Conservation (phyloP, 2,797 vertebrate genomes). For the Potorous gilbertii region DNA sequence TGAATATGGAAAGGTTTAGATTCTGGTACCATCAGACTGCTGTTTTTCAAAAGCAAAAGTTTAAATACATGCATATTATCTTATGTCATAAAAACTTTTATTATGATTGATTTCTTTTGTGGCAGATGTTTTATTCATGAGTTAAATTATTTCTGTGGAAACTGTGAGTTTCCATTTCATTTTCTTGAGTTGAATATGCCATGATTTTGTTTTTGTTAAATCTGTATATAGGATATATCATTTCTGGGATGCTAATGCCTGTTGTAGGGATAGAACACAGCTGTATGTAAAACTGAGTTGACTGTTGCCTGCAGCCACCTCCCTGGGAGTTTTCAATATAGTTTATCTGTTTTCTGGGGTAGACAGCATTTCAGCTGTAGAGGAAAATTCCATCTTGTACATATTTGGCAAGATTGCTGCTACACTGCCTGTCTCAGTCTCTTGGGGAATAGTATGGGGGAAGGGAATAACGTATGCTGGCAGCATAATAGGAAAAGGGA, state of each 20-base stretch:
- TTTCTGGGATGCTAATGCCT: conserved; percentile 55
- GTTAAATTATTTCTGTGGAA: conserved; percentile 70
- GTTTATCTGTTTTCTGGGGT: conserved; percentile 37
- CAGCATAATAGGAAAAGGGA: neutral
- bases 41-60: conserved; percentile 74
- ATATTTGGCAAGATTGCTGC: conserved; percentile 36
- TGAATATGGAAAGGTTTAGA: conserved; percentile 60
- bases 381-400: conserved; percentile 57
- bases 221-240: conserved; percentile 63
- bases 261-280: conserved; percentile 42
- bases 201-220: conserved; percentile 76
- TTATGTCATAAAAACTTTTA: conserved; percentile 69
- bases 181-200: conserved; percentile 74
- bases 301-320: conserved; percentile 62
- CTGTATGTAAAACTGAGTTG: conserved; percentile 70
- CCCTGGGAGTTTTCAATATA: conserved; percentile 56
- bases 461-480: conserved; percentile 30
- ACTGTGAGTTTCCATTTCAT: conserved; percentile 83
- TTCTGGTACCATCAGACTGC: conserved; percentile 48
- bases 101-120: conserved; percentile 77
- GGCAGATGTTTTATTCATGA: conserved; percentile 84
- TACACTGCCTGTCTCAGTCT: conserved; percentile 41
- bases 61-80: conserved; percentile 76
- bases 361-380: conserved; percentile 43
- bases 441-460: neutral